Evolutionary conservation across 1,140 invertebrate genomes (phyloP).

Genomic region (Phenacoccus solenopsis): DNA sequence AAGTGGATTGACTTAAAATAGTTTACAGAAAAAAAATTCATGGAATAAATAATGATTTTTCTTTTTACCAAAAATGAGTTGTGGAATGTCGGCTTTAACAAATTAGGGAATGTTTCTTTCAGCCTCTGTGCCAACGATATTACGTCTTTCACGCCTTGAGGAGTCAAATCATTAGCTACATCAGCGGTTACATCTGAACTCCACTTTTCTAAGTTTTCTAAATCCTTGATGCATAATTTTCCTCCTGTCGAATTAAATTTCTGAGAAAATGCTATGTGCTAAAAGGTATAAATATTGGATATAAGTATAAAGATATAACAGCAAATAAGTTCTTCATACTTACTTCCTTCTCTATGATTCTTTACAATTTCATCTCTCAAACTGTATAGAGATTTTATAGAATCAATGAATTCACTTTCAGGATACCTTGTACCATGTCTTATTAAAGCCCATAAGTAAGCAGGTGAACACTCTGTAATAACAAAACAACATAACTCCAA

Average conservation of each 20-base stretch:
- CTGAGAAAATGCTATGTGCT: not conserved
- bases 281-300: too few species aligned
- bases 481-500: too few species aligned
- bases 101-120: not conserved
- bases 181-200: not conserved
- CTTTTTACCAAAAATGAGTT: too few species aligned
- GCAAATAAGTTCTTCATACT: not conserved
- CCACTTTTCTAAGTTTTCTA: not conserved
- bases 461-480: conserved; percentile 26
- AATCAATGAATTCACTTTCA: conserved; percentile 14
- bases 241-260: not conserved
- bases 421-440: conserved; percentile 29
- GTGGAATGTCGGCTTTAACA: not conserved
- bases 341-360: not conserved
- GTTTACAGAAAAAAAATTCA: too few species aligned
- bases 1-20: not conserved
- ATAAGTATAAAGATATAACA: too few species aligned
- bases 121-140: not conserved
- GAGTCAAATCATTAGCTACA: not conserved
- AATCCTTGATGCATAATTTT: not conserved
- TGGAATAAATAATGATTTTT: too few species aligned
- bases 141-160: not conserved
- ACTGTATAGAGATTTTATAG: conserved; percentile 10
- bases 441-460: conserved; percentile 27
- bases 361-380: not conserved